These are phyloP conservation scores for Labrus mixtus DNA, from an alignment of 2,113 vertebrate genomes.

Conservation along the genomic window DNA sequence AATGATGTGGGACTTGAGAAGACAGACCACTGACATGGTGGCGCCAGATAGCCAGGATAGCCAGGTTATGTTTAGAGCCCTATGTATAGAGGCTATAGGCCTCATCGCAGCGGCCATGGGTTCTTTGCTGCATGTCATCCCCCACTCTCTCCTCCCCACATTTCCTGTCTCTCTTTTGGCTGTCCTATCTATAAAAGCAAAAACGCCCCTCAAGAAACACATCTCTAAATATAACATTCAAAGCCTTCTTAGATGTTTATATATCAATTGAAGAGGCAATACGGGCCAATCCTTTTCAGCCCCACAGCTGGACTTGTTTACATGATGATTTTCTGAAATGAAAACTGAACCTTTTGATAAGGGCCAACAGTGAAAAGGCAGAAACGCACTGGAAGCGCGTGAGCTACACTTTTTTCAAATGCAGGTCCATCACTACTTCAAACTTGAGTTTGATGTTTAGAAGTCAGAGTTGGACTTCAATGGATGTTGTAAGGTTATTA, in stretches of 20 bases:
- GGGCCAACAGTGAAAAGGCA: constrained; percentile 12
- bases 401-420: constrained; percentile 18
- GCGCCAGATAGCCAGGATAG: too few species aligned
- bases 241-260: neutral
- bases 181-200: too few species aligned
- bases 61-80: too few species aligned
- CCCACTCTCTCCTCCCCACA: too few species aligned
- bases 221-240: too few species aligned
- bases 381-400: constrained; percentile 17
- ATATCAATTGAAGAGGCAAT: constrained; percentile 25
- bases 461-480: constrained; percentile 41
- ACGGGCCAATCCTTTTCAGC: neutral
- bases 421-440: constrained; percentile 19
- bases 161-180: too few species aligned
- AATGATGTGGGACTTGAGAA: neutral
- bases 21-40: neutral
- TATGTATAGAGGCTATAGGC: too few species aligned
- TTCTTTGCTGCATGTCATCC: too few species aligned
- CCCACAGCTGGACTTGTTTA: constrained; percentile 32
- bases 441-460: constrained; percentile 21
- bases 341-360: constrained; percentile 14
- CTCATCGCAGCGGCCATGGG: too few species aligned
- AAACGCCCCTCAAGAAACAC: too few species aligned
- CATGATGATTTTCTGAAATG: constrained; percentile 21
- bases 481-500: constrained; percentile 26